Conservation (phyloP, 2,797 vertebrate species). For the Nyctibius grandis region DNA sequence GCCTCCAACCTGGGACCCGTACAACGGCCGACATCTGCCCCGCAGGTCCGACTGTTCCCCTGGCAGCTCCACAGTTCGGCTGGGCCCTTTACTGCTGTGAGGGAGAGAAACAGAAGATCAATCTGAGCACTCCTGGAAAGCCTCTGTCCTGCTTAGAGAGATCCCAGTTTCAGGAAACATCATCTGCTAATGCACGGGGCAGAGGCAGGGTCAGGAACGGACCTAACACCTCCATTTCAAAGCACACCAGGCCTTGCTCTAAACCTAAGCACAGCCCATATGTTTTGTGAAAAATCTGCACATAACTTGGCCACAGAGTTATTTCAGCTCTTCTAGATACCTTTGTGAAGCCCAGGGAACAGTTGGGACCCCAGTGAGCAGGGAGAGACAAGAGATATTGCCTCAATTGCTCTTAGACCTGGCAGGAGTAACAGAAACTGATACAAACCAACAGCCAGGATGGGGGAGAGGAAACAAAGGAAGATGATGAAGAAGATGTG, state of each 20-base stretch:
- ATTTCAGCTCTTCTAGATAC: neutral
- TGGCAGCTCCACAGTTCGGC: constrained; percentile 77
- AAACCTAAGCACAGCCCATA: neutral
- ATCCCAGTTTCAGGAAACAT: neutral
- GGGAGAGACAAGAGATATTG: neutral
- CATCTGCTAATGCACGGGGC: neutral
- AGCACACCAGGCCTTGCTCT: neutral
- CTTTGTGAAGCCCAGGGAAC: neutral
- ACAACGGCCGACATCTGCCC: constrained; percentile 71
- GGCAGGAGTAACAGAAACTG: neutral
- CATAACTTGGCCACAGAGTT: neutral
- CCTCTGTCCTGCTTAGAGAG: neutral
- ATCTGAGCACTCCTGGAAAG: neutral
- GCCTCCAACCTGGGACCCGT: constrained; percentile 81
- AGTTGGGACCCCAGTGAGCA: neutral
- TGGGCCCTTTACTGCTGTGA: constrained; percentile 75
- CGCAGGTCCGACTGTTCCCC: constrained; percentile 68
- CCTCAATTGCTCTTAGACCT: neutral
- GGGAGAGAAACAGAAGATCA: constrained; percentile 23
- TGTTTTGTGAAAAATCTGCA: neutral
- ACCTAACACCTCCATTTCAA: neutral
- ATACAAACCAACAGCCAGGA: neutral
- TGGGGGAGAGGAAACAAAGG: neutral
- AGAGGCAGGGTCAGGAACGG: neutral
- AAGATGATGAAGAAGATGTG: neutral